These are phyloP conservation scores for Cyrtonyx montezumae DNA, from an alignment of 2,113 vertebrate species.

Conservation along the genomic window DNA sequence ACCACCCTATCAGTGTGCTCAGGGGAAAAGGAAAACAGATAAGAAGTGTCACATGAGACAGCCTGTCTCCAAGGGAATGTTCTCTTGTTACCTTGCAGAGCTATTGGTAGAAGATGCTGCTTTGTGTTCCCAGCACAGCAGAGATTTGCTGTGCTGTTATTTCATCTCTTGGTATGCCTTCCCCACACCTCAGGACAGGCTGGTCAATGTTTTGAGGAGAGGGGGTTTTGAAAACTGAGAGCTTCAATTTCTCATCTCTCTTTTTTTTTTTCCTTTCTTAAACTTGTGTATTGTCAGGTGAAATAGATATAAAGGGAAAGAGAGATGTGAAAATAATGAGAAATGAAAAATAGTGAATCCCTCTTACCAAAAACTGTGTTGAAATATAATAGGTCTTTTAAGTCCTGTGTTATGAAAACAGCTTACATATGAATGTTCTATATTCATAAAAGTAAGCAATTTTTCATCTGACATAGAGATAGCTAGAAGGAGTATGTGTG, in stretches of 20 bases:
- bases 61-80: background rate
- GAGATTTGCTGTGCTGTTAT: background rate
- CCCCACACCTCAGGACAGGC: accelerated
- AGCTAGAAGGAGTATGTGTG: background rate
- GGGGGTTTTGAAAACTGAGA: background rate
- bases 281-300: background rate
- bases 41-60: background rate
- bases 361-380: background rate
- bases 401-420: background rate
- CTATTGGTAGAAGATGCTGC: background rate
- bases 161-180: background rate
- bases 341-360: background rate
- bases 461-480: background rate
- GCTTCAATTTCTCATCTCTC: background rate
- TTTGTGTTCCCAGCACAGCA: background rate
- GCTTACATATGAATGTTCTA: background rate
- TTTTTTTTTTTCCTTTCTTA: background rate
- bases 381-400: background rate
- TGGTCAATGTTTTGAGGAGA: background rate
- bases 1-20: background rate
- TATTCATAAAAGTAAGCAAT: background rate
- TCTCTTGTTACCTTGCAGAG: background rate
- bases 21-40: slow-evolving; percentile 18
- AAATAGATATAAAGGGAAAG: background rate
- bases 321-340: background rate